Conservation (phyloP, 2,113 vertebrate genomes). For the Heliornis fulica region DNA sequence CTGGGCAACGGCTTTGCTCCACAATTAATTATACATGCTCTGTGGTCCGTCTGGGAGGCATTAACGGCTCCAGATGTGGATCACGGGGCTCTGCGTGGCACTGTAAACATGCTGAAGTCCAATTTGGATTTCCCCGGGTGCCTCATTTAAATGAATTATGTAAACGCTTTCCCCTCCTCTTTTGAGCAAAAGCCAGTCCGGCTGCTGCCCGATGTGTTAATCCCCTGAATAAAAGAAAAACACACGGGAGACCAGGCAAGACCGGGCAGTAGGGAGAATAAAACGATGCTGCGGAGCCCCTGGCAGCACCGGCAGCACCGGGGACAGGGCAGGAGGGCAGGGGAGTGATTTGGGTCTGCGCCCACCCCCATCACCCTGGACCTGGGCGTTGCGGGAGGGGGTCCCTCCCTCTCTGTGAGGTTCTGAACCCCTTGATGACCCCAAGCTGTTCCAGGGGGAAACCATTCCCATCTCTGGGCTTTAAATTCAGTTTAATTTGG, state of each 20-base stretch:
- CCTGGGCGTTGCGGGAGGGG: not conserved
- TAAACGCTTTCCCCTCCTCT: constrained; percentile 48
- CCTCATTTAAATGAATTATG: constrained; percentile 58
- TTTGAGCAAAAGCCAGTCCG: constrained; percentile 27
- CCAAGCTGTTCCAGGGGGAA: not conserved
- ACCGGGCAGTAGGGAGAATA: not conserved
- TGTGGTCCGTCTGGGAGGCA: constrained; percentile 15
- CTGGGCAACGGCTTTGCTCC: not conserved
- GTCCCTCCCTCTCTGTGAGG: fast-evolving
- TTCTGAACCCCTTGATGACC: not conserved
- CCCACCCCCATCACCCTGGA: not conserved
- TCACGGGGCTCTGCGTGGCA: constrained; percentile 8
- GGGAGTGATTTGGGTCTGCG: fast-evolving
- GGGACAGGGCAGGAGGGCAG: fast-evolving
- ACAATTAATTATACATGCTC: constrained; percentile 48
- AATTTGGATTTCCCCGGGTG: constrained; percentile 55
- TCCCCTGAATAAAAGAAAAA: not conserved
- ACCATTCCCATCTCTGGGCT: not conserved
- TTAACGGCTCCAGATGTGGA: constrained; percentile 47
- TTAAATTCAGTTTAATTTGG: not conserved
- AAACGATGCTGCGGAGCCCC: not conserved
- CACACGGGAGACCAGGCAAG: not conserved
- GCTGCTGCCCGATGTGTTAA: constrained; percentile 45
- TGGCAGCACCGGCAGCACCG: fast-evolving
- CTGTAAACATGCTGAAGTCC: constrained; percentile 40